Conservation (phyloP, 2,888 invertebrate genomes). For the Parnassius glacialis region DNA sequence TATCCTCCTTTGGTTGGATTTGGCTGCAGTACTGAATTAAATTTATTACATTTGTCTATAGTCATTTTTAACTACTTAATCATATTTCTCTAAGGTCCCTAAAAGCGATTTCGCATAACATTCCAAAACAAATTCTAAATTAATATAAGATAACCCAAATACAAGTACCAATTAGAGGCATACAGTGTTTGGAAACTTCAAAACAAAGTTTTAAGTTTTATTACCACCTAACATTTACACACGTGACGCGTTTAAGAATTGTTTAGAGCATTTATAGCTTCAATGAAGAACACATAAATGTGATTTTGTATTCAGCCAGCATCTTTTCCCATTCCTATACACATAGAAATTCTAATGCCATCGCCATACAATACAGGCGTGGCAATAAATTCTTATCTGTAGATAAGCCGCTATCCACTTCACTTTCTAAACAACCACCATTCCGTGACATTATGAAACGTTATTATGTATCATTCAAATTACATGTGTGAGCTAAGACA, state of each 20-base stretch:
- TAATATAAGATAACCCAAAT: too few species aligned
- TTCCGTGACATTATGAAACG: constrained; percentile 17
- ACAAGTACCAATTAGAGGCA: too few species aligned
- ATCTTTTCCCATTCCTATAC: constrained; percentile 15
- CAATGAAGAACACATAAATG: constrained; percentile 16
- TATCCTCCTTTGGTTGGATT: too few species aligned
- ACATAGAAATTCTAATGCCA: constrained; percentile 35
- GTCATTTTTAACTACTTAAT: too few species aligned
- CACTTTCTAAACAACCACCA: constrained; percentile 32
- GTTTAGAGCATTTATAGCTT: constrained; percentile 17
- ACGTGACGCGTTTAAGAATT: constrained; percentile 8
- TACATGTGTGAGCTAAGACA: constrained; percentile 17
- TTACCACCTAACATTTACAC: constrained; percentile 14
- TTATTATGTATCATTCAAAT: constrained; percentile 25
- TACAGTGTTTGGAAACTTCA: not conserved
- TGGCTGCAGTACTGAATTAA: too few species aligned
- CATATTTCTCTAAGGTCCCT: too few species aligned
- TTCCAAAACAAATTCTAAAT: too few species aligned
- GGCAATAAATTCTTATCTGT: constrained; percentile 52
- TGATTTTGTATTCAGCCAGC: constrained; percentile 18
- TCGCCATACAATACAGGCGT: constrained; percentile 40
- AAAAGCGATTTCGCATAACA: too few species aligned
- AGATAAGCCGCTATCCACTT: constrained; percentile 48
- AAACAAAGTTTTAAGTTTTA: constrained; percentile 8
- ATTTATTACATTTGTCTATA: too few species aligned